These are phyloP conservation scores for Thecophora atra DNA, from an alignment of 2,888 invertebrate genomes.

Conservation along the genomic window DNA sequence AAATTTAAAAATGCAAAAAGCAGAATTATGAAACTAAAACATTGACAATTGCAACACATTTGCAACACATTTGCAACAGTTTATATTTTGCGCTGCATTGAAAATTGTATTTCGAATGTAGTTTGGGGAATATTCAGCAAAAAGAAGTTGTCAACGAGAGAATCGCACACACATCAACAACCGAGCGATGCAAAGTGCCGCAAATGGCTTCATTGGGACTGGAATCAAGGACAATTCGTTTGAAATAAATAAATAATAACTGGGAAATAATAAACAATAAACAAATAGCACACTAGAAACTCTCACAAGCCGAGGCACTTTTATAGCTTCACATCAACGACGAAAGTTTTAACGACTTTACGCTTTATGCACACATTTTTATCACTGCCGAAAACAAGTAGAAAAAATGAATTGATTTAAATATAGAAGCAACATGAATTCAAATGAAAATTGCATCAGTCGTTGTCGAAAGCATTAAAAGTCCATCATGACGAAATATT, in stretches of 20 bases:
- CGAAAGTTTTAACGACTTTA: neutral
- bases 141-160: neutral
- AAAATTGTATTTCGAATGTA: too few species aligned
- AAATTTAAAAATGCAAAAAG: neutral
- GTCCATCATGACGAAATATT: too few species aligned
- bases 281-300: too few species aligned
- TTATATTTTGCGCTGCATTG: neutral
- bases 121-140: neutral
- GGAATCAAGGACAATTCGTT: neutral
- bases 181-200: neutral
- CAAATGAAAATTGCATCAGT: too few species aligned
- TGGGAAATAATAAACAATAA: too few species aligned
- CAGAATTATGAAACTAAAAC: neutral
- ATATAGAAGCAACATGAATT: too few species aligned
- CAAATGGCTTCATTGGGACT: neutral
- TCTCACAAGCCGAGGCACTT: too few species aligned
- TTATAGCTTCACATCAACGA: too few species aligned
- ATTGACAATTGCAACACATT: neutral
- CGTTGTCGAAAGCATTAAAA: too few species aligned
- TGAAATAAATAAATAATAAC: neutral
- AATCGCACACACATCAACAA: neutral
- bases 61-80: conserved; percentile 5
- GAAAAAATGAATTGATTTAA: neutral
- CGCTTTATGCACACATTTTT: neutral
- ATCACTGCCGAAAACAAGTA: neutral